phyloP scores from a whole-genome alignment of 2,797 vertebrate species.

The Coranthus polyacanthus region DNA sequence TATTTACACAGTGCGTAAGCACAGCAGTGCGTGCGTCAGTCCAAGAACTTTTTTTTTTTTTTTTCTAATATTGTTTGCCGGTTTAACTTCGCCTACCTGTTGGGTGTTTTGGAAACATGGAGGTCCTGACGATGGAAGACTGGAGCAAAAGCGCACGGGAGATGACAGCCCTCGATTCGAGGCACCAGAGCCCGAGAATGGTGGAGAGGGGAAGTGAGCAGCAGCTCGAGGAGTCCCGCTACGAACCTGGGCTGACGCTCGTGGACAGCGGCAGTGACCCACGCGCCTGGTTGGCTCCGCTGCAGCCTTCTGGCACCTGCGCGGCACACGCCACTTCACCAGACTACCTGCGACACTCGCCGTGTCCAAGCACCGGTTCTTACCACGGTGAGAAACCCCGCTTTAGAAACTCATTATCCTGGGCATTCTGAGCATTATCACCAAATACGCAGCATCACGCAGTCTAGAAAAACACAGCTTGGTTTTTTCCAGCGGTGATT shows the following conservation, averaged over 20 bases:
- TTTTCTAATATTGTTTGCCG: conserved; percentile 1
- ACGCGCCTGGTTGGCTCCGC: conserved; percentile 91
- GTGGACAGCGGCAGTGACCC: conserved; percentile 88
- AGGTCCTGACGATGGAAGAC: conserved; percentile 76
- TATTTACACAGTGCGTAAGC: conserved; percentile 70
- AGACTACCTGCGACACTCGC: conserved; percentile 88
- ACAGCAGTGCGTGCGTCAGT: conserved; percentile 54
- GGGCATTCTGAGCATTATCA: neutral
- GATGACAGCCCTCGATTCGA: conserved; percentile 34
- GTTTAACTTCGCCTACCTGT: conserved; percentile 19
- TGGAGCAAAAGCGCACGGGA: conserved; percentile 75
- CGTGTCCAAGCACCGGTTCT: conserved; percentile 81
- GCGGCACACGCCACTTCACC: conserved; percentile 84
- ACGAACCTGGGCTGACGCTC: conserved; percentile 83
- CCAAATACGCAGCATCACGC: neutral
- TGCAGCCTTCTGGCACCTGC: conserved; percentile 86
- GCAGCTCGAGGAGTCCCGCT: conserved; percentile 70
- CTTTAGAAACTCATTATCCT: neutral
- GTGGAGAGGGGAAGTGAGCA: conserved; percentile 63
- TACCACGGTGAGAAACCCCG: conserved; percentile 70
- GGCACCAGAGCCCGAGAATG: conserved; percentile 60
- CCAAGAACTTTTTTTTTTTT: conserved; percentile 41
- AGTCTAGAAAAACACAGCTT: too few relatives aligned
- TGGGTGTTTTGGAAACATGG: conserved; percentile 71
- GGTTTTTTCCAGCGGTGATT: too few relatives aligned